phyloP scores from a whole-genome alignment of 2,113 vertebrate species.

The Osmerus eperlanus region DNA sequence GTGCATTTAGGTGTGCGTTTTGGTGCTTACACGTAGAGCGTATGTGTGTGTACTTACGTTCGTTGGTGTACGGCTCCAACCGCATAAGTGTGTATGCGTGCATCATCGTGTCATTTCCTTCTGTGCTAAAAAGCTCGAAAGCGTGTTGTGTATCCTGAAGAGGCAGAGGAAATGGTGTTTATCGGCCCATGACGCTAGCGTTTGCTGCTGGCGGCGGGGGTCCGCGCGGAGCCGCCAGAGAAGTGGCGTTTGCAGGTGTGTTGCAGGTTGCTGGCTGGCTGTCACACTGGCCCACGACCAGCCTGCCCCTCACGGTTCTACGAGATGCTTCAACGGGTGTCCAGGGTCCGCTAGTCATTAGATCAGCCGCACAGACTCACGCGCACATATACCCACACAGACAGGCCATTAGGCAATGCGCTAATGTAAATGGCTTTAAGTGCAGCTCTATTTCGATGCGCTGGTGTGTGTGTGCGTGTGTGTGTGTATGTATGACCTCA shows the following conservation, averaged over 20 bases:
- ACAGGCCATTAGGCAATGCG: not conserved
- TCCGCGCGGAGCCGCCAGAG: not conserved
- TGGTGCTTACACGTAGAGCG: not conserved
- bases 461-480: not conserved
- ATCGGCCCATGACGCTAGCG: slow-evolving; percentile 2
- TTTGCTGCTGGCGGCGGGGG: not conserved
- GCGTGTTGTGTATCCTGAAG: not conserved
- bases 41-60: not conserved
- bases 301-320: not conserved
- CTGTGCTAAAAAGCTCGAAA: not conserved
- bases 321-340: not conserved
- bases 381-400: not conserved
- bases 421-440: not conserved
- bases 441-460: not conserved
- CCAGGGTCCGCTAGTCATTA: not conserved
- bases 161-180: not conserved
- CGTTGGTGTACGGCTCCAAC: not conserved
- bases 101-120: not conserved
- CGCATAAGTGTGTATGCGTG: not conserved
- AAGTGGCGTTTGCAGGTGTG: not conserved
- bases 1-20: too few relatives aligned
- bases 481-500: not conserved
- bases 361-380: not conserved
- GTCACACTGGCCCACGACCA: not conserved
- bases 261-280: not conserved